Evolutionary conservation across 1,140 invertebrate species (phyloP), one percentile per base, ranked within the genome.

Genomic region (Musca domestica): DNA sequence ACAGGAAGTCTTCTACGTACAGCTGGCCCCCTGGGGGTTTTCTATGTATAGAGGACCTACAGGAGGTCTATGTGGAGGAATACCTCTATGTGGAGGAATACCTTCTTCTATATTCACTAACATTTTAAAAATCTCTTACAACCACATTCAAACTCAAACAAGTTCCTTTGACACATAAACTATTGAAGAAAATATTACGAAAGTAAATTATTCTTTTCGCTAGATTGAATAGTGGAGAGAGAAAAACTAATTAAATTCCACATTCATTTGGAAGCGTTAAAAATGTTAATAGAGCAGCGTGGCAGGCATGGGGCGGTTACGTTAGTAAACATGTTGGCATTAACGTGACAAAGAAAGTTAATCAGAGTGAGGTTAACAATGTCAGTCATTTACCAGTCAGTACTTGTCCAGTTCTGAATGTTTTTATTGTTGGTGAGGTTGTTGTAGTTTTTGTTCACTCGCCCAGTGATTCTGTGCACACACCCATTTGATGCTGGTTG

Each of bases 341-440:
- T 61, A 61, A 61, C 56, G 56, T 61, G 56, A 61, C 56, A 61
- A 61, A 61, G 56, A 34, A 61, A 61, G 27, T 61, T 61, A 61
- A 61, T 61, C 27, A 61, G 34, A 41, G 56, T 19, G 56, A 61
- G 56, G 56, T 61, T 61, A 61, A 61, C 56, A 61, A 61, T 61
- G 56, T 61, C 27, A 61, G 56, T 61, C 56, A 61, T 61, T 58
- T 58, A 58, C 23, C 54, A 30, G n/a, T n/a, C n/a, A n/a, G 27
- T 58, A 58, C 25, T 10, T 41, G 34, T 19, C 25, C 23, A 19
- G 56, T 34, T 34, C 27, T 7, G 27, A 19, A 6, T 34, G 10
- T 41, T 41, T 41, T 41, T n/a, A n/a, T n/a, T 41, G 4, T 61
- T 61, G 14, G 27, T 30, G 15, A 10, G 7, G 22, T 22, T 54